Evolutionary conservation across 2,888 invertebrate species (phyloP).

Genomic region (Hermaeophaga mercurialis): DNA sequence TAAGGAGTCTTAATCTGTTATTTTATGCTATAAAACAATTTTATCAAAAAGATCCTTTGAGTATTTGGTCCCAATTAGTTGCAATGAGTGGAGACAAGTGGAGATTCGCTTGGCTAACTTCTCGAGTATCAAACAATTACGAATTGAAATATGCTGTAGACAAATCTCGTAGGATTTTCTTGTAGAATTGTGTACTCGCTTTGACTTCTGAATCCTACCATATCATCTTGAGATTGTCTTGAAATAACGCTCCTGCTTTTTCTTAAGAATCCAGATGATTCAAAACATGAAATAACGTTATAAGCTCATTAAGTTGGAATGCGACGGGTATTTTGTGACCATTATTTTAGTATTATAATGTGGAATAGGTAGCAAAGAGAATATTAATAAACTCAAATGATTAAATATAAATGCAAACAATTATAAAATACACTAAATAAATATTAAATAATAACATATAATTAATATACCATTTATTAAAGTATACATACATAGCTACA

Average conservation of each 20-base stretch:
- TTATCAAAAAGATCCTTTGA: too few species aligned
- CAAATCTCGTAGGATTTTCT: neutral
- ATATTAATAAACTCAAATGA: too few species aligned
- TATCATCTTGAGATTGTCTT: neutral
- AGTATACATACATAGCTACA: too few species aligned
- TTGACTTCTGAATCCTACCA: slow-evolving; percentile 6
- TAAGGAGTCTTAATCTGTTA: too few species aligned
- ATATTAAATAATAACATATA: too few species aligned
- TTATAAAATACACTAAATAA: too few species aligned
- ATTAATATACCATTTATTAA: too few species aligned
- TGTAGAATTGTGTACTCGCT: neutral
- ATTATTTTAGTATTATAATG: neutral
- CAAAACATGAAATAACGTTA: neutral
- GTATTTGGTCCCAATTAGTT: too few species aligned
- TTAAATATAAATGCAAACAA: too few species aligned
- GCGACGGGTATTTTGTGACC: neutral
- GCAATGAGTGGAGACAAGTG: too few species aligned
- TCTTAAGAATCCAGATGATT: neutral
- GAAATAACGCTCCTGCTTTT: neutral
- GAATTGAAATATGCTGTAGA: neutral
- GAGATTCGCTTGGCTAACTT: neutral
- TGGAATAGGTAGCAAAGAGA: too few species aligned
- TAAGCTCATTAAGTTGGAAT: neutral
- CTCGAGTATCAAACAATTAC: slow-evolving; percentile 7
- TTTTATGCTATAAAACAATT: too few species aligned